Conservation (phyloP, 2,888 invertebrate species). For the Rapana venosa region DNA sequence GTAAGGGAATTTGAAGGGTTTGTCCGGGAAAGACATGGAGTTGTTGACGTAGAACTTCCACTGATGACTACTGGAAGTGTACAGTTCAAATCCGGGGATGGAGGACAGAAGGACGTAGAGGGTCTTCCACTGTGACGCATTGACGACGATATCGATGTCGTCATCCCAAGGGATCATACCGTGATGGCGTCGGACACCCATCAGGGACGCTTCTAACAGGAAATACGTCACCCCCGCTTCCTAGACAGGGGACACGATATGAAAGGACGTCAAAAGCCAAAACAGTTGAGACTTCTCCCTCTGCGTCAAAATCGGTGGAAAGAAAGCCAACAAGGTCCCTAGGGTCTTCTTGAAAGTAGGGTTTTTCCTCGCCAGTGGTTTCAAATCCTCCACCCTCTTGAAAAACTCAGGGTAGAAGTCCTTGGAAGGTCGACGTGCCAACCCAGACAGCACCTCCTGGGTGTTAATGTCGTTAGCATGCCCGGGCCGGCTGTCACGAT, state of each 20-base stretch:
- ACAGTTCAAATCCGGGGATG: conserved; percentile 53
- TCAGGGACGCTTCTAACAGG: conserved; percentile 46
- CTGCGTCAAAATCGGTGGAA: conserved; percentile 40
- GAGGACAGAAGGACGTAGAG: conserved; percentile 50
- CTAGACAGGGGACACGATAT: conserved; percentile 32
- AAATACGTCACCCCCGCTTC: conserved; percentile 44
- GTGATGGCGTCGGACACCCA: conserved; percentile 56
- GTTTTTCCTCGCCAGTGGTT: neutral
- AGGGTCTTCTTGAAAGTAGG: neutral
- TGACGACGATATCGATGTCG: conserved; percentile 61
- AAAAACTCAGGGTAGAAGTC: conserved; percentile 25
- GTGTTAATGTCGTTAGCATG: neutral
- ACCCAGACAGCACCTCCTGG: neutral
- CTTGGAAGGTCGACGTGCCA: no score
- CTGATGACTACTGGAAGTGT: conserved; percentile 47
- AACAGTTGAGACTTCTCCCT: conserved; percentile 43
- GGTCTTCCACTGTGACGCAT: conserved; percentile 51
- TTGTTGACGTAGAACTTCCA: conserved; percentile 61
- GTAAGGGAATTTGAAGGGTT: conserved; percentile 63
- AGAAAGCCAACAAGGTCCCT: conserved; percentile 32
- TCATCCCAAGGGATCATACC: conserved; percentile 67
- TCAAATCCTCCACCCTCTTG: neutral
- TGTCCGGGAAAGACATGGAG: conserved; percentile 47
- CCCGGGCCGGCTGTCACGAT: no score
- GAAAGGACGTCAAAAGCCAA: conserved; percentile 42